Base-by-base conservation (phyloP, 2,888 invertebrate genomes). In the Cremastobaeus sp. region DNA sequence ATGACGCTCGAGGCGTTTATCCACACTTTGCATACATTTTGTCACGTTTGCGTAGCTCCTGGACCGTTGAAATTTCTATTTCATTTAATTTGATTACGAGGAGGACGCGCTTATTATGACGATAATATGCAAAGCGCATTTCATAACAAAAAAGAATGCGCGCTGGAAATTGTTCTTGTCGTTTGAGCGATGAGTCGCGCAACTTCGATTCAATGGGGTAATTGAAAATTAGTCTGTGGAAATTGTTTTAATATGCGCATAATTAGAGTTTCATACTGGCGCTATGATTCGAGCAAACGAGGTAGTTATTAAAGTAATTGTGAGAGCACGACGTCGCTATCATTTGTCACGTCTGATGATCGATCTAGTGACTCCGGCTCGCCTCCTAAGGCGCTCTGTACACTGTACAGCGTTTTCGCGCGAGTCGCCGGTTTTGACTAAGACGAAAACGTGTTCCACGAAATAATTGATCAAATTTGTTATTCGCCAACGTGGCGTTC, bases 11-110 rank as follows among this genome's bases (percentile, higher is more conserved):
- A 21, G 55, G 74, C 66, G 74, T 66, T 74, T 70, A 60, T 66
- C 32, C 30, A 62, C 50, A 62, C 66, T 73, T 73, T 70, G 66
- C 66, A 68, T 74, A 74, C 48, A 69, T 66, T 66, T 74, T 71
- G 60, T 74, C 60, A 62, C 70, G 60, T 66, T 54, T 54, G 54
- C 52, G 43, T 41, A 54, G 54, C 59, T 39, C 59, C 18, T 37
- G 54, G 34, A 60, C 41, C 39, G 15, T 65, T 55, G 11, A 14
- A 25, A 25, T 25, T 25, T 25, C 8, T 25, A 4, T 8, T 6
- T 25, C 25, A 25, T n/a, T n/a, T n/a, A n/a, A n/a, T n/a, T n/a
- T n/a, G n/a, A n/a, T n/a, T n/a, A n/a, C n/a, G n/a, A n/a, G n/a
- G n/a, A n/a, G n/a, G n/a, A n/a, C n/a, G n/a, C n/a, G n/a, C n/a